These are phyloP conservation scores for Drosophila eugracilis DNA, from an alignment of 1,140 invertebrate genomes.

Conservation along the genomic window DNA sequence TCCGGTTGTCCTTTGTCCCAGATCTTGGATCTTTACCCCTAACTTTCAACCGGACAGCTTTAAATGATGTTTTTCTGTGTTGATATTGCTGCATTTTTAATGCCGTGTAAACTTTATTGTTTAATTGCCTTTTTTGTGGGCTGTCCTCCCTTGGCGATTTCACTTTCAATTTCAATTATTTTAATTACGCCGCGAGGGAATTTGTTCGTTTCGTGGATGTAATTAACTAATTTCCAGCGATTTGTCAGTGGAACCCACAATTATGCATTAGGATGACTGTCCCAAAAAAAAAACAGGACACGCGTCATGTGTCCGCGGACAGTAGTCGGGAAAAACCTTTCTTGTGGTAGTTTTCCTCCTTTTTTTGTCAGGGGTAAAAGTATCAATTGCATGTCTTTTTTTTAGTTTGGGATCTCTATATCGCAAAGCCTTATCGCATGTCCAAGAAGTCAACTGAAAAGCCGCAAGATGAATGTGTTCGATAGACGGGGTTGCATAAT, in stretches of 20 bases:
- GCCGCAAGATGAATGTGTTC: constrained; percentile 67
- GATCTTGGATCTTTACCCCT: neutral
- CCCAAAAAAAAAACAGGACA: constrained; percentile 53
- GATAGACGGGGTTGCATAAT: constrained; percentile 13
- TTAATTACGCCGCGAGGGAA: constrained; percentile 64
- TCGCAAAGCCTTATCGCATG: constrained; percentile 55
- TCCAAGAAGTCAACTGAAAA: constrained; percentile 46
- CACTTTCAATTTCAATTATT: constrained; percentile 78
- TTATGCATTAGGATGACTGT: constrained; percentile 60
- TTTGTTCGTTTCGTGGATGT: constrained; percentile 44
- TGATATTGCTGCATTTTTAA: constrained; percentile 56
- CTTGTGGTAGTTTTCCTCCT: constrained; percentile 37
- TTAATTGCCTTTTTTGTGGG: constrained; percentile 71
- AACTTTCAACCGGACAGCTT: constrained; percentile 30
- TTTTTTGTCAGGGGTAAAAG: constrained; percentile 11
- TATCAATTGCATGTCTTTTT: constrained; percentile 45
- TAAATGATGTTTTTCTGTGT: constrained; percentile 40
- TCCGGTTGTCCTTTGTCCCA: constrained; percentile 30
- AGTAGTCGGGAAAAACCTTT: constrained; percentile 14
- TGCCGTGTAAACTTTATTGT: constrained; percentile 79
- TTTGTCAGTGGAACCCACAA: constrained; percentile 72
- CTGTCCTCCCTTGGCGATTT: constrained; percentile 35
- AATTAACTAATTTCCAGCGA: constrained; percentile 80
- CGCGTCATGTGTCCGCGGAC: constrained; percentile 61
- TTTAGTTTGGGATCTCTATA: constrained; percentile 36